Evolutionary conservation across 1,140 invertebrate genomes (phyloP).

Genomic region (Hyphantria cunea): DNA sequence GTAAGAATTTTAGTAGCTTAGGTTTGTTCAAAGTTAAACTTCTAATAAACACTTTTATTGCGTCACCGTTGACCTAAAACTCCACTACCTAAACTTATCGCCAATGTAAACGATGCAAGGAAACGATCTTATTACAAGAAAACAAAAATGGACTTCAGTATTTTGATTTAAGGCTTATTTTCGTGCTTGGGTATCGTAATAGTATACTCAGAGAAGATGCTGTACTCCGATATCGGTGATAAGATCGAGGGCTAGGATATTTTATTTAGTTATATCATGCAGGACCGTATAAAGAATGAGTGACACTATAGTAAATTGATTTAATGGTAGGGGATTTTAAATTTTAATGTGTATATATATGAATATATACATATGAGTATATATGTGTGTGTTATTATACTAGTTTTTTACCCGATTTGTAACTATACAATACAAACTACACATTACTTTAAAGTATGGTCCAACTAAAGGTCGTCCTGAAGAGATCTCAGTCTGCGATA

Average conservation of each 20-base stretch:
- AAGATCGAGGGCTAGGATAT: constrained; percentile 53
- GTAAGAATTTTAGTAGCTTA: no score
- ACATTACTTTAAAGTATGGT: no score
- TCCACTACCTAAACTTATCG: constrained; percentile 65
- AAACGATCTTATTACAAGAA: constrained; percentile 17
- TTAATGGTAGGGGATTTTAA: no score
- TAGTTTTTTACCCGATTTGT: no score
- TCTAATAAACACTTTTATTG: constrained; percentile 12
- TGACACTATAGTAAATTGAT: constrained; percentile 45
- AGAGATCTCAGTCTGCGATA: no score
- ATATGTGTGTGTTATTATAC: no score
- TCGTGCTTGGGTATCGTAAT: constrained; percentile 16
- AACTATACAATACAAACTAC: no score
- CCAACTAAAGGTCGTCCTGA: no score
- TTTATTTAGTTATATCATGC: constrained; percentile 66
- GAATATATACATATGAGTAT: no score
- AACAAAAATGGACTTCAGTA: constrained; percentile 29
- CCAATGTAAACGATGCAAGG: constrained; percentile 55
- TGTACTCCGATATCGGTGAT: constrained; percentile 49
- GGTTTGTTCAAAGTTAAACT: constrained; percentile 8
- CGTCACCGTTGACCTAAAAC: constrained; percentile 63
- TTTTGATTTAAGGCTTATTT: constrained; percentile 31
- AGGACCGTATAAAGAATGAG: constrained; percentile 46
- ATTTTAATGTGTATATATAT: no score
- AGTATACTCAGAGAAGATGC: constrained; percentile 35